Evolutionary conservation across 2,888 invertebrate species (phyloP).

Genomic region (Mellilla xanthometata): DNA sequence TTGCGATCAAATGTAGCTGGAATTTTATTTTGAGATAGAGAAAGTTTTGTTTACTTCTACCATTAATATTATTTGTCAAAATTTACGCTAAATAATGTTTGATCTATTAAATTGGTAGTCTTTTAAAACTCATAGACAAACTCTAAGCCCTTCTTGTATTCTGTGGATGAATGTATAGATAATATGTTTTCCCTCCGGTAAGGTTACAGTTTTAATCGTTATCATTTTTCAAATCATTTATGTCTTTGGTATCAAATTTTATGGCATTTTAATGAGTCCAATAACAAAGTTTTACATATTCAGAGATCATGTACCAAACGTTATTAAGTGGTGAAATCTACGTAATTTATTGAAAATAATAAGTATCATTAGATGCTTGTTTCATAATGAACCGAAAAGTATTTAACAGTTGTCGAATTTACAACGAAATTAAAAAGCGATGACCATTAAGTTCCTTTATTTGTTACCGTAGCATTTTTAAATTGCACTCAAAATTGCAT

Average conservation of each 20-base stretch:
- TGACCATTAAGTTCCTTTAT: conserved; percentile 40
- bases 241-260: conserved; percentile 44
- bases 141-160: no score
- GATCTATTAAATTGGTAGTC: no score
- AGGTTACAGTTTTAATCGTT: conserved; percentile 22
- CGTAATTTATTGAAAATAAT: conserved; percentile 39
- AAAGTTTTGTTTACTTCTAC: no score
- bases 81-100: no score
- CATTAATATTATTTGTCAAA: no score
- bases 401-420: conserved; percentile 31
- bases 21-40: no score
- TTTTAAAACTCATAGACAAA: no score
- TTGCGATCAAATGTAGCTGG: no score
- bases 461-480: conserved; percentile 42
- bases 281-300: conserved; percentile 51
- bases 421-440: conserved; percentile 35
- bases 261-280: conserved; percentile 53
- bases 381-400: conserved; percentile 34
- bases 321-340: conserved; percentile 54
- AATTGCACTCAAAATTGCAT: no score
- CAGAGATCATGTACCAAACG: conserved; percentile 44
- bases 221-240: conserved; percentile 28
- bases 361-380: conserved; percentile 32
- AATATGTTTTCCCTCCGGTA: no score
- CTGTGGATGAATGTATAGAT: no score